Evolutionary conservation across 2,888 invertebrate species (phyloP).

Genomic region (Chymomyza caudatula): DNA sequence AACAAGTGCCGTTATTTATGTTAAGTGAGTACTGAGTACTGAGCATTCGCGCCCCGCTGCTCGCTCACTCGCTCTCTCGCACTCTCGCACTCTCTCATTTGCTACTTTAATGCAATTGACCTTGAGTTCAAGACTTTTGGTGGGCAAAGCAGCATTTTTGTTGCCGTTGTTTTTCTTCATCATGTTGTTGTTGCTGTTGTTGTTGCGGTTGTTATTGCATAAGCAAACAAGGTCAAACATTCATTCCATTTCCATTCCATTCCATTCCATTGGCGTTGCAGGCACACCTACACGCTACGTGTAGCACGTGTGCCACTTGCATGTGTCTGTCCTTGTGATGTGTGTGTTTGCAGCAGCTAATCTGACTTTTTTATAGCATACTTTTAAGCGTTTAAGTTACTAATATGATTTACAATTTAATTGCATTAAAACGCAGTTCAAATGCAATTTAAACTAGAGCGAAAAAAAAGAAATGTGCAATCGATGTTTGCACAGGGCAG

Average conservation of each 20-base stretch:
- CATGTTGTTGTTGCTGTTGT: neutral
- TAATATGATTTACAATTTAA: neutral
- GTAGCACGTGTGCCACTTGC: neutral
- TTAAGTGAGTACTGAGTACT: conserved; percentile 27
- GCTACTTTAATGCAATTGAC: conserved; percentile 30
- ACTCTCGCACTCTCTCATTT: too few species aligned
- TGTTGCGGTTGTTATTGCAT: neutral
- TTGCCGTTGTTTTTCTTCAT: neutral
- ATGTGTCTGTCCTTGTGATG: neutral
- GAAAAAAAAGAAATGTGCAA: neutral
- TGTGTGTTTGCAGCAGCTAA: neutral
- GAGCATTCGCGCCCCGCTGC: neutral
- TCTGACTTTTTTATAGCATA: neutral
- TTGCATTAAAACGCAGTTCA: neutral
- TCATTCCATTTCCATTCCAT: neutral
- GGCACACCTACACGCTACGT: neutral
- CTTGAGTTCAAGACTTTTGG: conserved; percentile 13
- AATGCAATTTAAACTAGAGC: neutral
- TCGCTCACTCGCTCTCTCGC: neutral
- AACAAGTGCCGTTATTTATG: conserved; percentile 49
- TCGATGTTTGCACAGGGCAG: too few species aligned
- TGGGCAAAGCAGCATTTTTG: neutral
- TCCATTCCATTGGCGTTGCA: neutral
- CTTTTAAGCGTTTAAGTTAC: neutral
- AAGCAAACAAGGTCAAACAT: neutral